Evolutionary conservation across 2,888 invertebrate genomes (phyloP).

Genomic region (Lymantria monacha): DNA sequence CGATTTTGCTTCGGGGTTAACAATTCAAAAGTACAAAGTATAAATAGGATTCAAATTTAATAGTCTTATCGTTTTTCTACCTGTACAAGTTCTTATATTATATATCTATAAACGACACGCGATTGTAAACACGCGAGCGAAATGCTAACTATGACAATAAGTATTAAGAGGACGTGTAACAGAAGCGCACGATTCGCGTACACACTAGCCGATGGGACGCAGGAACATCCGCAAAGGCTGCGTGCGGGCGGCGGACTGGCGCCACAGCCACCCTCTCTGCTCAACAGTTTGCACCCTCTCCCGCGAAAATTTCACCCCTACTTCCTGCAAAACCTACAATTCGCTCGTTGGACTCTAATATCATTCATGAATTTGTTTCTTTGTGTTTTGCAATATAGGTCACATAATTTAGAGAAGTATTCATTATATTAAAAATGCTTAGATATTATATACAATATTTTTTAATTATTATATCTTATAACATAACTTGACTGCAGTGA

Average conservation of each 20-base stretch:
- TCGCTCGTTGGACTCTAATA: constrained; percentile 24
- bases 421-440: not conserved
- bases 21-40: too few relatives aligned
- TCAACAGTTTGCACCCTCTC: constrained; percentile 79
- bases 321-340: constrained; percentile 35
- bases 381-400: constrained; percentile 1
- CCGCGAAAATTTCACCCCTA: constrained; percentile 51
- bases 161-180: constrained; percentile 11
- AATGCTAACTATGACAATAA: not conserved
- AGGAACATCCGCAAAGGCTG: constrained; percentile 50
- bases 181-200: constrained; percentile 33
- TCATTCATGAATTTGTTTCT: constrained; percentile 11
- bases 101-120: too few relatives aligned
- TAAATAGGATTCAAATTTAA: too few relatives aligned
- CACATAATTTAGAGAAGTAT: not conserved
- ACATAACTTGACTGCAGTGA: too few relatives aligned
- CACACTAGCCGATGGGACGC: constrained; percentile 29
- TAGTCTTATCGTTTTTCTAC: too few relatives aligned
- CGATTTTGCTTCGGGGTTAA: too few relatives aligned
- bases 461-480: too few relatives aligned
- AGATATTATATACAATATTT: too few relatives aligned
- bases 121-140: too few relatives aligned
- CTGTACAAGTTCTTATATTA: too few relatives aligned
- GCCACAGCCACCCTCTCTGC: constrained; percentile 62
- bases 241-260: constrained; percentile 69